A percentile compares a stretch with the other conserved stretches of the same genome.
phyloP scores from a whole-genome alignment of 2,113 vertebrate species.

The Panurus biarmicus region DNA sequence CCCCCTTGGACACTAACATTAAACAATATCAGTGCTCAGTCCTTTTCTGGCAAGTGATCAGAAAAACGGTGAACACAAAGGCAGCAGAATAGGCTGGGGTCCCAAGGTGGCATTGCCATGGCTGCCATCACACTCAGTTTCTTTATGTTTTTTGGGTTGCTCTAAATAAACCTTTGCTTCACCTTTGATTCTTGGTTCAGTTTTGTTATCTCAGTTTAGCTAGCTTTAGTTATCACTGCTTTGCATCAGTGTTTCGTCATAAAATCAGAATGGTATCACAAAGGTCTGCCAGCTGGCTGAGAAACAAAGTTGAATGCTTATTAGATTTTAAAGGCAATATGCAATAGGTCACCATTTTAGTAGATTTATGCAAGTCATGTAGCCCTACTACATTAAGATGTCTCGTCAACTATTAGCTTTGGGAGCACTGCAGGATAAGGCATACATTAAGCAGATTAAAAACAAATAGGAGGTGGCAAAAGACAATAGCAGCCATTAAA shows the following conservation, averaged over 20 bases:
- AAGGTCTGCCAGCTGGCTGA: not conserved
- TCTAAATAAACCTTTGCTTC: not conserved
- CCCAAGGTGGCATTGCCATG: not conserved
- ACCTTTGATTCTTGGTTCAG: not conserved
- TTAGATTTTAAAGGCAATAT: not conserved
- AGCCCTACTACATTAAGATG: not conserved
- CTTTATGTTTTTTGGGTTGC: not conserved
- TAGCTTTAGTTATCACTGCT: not conserved
- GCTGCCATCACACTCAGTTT: not conserved
- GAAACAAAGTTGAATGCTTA: not conserved
- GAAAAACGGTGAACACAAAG: not conserved
- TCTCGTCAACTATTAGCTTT: slow-evolving; percentile 32
- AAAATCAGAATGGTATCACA: not conserved
- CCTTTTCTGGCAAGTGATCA: not conserved
- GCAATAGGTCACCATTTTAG: not conserved
- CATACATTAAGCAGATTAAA: slow-evolving; percentile 53
- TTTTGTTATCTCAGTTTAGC: not conserved
- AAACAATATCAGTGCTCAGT: not conserved
- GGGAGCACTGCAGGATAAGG: not conserved
- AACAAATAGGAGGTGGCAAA: slow-evolving; percentile 30
- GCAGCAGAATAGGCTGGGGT: not conserved
- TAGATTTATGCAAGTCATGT: slow-evolving; percentile 54
- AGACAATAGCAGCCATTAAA: slow-evolving; percentile 12
- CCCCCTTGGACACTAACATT: not conserved
- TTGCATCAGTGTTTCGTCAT: not conserved